phyloP scores from a whole-genome alignment of 2,797 vertebrate species.

The Scleropages formosus region DNA sequence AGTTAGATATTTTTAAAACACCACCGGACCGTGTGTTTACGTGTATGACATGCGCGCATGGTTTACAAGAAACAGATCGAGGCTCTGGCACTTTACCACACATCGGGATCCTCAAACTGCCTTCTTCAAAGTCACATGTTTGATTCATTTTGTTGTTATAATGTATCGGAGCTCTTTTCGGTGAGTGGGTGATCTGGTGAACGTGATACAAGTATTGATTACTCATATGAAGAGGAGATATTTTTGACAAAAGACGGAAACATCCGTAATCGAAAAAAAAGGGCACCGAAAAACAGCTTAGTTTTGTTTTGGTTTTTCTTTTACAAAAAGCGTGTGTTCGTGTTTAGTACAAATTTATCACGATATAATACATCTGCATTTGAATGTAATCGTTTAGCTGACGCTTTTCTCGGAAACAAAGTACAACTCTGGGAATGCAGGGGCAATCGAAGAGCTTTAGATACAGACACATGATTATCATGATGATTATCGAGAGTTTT shows the following conservation, averaged over 20 bases:
- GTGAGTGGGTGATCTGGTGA: conserved; percentile 23
- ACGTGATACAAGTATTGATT: conserved; percentile 10
- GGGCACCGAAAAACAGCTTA: conserved; percentile 18
- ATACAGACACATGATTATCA: no score
- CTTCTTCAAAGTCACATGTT: conserved; percentile 35
- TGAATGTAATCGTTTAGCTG: no score
- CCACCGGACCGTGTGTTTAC: background rate
- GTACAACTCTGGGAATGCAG: no score
- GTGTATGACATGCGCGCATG: background rate
- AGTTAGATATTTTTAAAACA: background rate
- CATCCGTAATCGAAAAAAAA: conserved; percentile 8
- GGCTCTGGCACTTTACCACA: conserved; percentile 7
- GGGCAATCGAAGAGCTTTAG: no score
- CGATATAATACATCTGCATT: no score
- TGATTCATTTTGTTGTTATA: conserved; percentile 17
- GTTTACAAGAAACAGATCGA: background rate
- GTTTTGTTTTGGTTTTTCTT: conserved; percentile 1
- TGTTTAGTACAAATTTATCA: no score
- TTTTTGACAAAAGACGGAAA: conserved; percentile 17
- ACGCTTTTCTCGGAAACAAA: no score
- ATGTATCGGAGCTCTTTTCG: conserved; percentile 4
- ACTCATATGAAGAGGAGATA: conserved; percentile 5
- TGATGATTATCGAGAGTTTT: no score
- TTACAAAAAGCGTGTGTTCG: no score
- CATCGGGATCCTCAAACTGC: background rate